These are phyloP conservation scores for Alligator mississippiensis DNA, from an alignment of 2,113 vertebrate genomes.

Conservation along the genomic window DNA sequence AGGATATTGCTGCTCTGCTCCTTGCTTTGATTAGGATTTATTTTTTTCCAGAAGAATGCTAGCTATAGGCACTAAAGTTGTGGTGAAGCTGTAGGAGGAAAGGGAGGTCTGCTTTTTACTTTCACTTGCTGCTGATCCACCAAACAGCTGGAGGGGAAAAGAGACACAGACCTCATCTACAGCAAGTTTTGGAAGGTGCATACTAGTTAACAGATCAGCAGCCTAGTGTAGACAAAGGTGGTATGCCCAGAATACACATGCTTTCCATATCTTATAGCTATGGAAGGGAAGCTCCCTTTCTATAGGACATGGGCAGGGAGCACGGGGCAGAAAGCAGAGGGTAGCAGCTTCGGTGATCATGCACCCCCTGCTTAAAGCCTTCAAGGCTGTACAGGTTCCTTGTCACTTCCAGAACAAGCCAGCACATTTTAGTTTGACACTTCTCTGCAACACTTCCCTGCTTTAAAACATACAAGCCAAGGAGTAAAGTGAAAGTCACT, in stretches of 20 bases:
- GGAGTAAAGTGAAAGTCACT: background rate
- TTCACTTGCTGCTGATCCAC: background rate
- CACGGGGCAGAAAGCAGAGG: background rate
- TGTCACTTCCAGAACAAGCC: constrained; percentile 49
- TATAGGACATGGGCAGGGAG: too few relatives aligned
- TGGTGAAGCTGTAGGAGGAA: background rate
- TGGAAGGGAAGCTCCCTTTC: too few relatives aligned
- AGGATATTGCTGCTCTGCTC: too few relatives aligned
- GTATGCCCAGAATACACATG: too few relatives aligned
- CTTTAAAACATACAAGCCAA: background rate
- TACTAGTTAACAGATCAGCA: background rate
- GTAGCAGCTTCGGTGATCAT: background rate
- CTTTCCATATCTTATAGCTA: too few relatives aligned
- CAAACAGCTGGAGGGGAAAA: background rate
- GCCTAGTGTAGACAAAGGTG: background rate
- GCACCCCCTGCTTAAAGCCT: background rate
- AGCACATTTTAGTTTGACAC: constrained; percentile 36
- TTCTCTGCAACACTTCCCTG: background rate
- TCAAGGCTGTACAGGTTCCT: background rate
- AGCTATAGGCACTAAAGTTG: background rate
- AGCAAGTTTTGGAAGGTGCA: background rate
- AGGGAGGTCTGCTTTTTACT: background rate
- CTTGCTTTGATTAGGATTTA: too few relatives aligned
- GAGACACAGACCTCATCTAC: background rate
- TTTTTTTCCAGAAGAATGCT: too few relatives aligned